Evolutionary conservation across 2,888 invertebrate species (phyloP).

Genomic region (Thymelicus lineola): DNA sequence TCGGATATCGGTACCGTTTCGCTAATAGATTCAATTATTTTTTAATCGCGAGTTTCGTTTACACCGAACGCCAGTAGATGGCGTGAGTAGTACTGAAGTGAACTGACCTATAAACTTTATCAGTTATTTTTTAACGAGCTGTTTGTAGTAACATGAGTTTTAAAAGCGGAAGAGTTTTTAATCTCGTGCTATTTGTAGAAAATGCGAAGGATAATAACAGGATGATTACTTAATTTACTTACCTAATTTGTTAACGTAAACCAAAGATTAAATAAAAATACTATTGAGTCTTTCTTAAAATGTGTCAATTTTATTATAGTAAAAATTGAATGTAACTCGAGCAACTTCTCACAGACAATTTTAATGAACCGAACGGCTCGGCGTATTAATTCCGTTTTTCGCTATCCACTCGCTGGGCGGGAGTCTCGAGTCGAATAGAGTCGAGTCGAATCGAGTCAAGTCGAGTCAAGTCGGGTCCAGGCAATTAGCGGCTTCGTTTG

Average conservation of each 20-base stretch:
- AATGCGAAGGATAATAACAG: not conserved
- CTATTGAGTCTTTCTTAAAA: too few relatives aligned
- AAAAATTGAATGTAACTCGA: too few relatives aligned
- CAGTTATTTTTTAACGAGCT: slow-evolving; percentile 31
- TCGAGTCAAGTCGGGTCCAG: not conserved
- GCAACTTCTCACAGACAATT: not conserved
- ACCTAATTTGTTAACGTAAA: too few relatives aligned
- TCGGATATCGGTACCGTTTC: slow-evolving; percentile 47
- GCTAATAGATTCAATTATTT: slow-evolving; percentile 50
- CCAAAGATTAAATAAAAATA: too few relatives aligned
- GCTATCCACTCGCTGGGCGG: slow-evolving; percentile 8
- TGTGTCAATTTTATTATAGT: too few relatives aligned
- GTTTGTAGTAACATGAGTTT: not conserved
- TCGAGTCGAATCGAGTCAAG: not conserved
- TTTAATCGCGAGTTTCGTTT: slow-evolving; percentile 65
- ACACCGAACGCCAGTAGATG: slow-evolving; percentile 73
- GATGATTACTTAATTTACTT: too few relatives aligned
- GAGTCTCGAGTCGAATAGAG: not conserved
- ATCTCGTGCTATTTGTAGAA: not conserved
- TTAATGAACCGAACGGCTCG: not conserved
- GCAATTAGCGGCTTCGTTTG: slow-evolving; percentile 14
- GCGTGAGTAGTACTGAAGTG: slow-evolving; percentile 66
- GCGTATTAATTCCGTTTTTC: slow-evolving; percentile 11
- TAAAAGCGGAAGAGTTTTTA: not conserved
- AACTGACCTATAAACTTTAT: slow-evolving; percentile 73